Conservation (phyloP, 2,888 invertebrate species). For the Deilephila porcellus region DNA sequence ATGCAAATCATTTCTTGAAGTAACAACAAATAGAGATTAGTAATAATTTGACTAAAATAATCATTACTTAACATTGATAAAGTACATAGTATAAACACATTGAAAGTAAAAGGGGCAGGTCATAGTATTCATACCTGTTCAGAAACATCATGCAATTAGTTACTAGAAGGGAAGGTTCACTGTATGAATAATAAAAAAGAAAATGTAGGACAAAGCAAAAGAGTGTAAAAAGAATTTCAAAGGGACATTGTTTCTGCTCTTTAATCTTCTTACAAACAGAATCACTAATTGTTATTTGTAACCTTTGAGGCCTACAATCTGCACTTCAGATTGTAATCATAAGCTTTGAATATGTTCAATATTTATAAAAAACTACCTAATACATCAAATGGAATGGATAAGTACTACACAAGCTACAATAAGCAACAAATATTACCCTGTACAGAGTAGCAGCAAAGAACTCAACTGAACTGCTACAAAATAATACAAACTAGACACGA, state of each 20-base stretch:
- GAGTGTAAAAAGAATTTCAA: too few species aligned
- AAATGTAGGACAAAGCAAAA: background rate
- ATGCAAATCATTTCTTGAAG: background rate
- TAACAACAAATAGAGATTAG: too few species aligned
- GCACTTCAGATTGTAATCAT: too few species aligned
- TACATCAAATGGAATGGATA: background rate
- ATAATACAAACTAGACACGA: background rate
- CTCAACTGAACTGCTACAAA: background rate
- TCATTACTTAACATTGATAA: background rate
- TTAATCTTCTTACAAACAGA: too few species aligned
- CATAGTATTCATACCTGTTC: background rate
- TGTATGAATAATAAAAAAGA: background rate
- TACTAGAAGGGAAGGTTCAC: slow-evolving; percentile 11
- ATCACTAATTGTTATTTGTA: too few species aligned
- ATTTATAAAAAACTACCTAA: too few species aligned
- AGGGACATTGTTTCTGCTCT: too few species aligned
- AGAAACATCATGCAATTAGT: slow-evolving; percentile 2
- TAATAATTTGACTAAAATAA: too few species aligned
- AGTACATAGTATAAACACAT: background rate
- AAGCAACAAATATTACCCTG: background rate
- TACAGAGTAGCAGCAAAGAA: background rate
- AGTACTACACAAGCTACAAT: background rate
- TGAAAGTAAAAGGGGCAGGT: background rate
- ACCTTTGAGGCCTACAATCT: too few species aligned
- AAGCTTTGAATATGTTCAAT: too few species aligned